Evolutionary conservation across 2,113 vertebrate species (phyloP).

Genomic region (Mirounga angustirostris): DNA sequence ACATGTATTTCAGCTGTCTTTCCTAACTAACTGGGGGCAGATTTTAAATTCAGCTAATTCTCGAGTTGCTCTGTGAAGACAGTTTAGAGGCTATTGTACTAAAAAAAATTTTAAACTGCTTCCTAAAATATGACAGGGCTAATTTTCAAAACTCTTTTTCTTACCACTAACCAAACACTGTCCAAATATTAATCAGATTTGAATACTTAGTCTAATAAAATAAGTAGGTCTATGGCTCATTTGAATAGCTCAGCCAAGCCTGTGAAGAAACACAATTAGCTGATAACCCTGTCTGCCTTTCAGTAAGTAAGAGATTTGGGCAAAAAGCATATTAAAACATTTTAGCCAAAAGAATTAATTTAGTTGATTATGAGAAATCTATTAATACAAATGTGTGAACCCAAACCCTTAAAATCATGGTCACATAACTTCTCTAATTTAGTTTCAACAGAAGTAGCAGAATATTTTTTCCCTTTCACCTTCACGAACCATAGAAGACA

Average conservation of each 20-base stretch:
- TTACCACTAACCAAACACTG: slow-evolving; percentile 39
- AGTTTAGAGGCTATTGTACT: not conserved
- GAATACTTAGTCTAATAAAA: slow-evolving; percentile 60
- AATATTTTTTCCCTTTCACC: slow-evolving; percentile 45
- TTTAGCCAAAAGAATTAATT: slow-evolving; percentile 55
- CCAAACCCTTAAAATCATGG: slow-evolving; percentile 19
- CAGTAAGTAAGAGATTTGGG: slow-evolving; percentile 12
- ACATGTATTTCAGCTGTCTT: not conserved
- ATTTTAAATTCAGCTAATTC: slow-evolving; percentile 47
- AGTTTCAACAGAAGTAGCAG: slow-evolving; percentile 21
- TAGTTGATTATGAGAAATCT: slow-evolving; percentile 15
- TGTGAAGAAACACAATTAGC: slow-evolving; percentile 48
- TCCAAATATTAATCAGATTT: slow-evolving; percentile 65
- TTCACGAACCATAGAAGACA: slow-evolving; percentile 23
- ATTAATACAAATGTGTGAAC: not conserved
- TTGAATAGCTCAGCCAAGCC: slow-evolving; percentile 57
- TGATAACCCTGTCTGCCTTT: not conserved
- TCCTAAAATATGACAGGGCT: slow-evolving; percentile 35
- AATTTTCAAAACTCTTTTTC: slow-evolving; percentile 63
- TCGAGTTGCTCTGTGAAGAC: slow-evolving; percentile 16
- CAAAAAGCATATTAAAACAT: slow-evolving; percentile 3
- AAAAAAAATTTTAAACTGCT: slow-evolving; percentile 44
- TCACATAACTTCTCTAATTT: slow-evolving; percentile 51
- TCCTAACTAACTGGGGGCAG: slow-evolving; percentile 18
- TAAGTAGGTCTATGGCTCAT: not conserved